These are phyloP conservation scores for Leptogaster cylindrica DNA, from an alignment of 2,888 invertebrate genomes.

Conservation along the genomic window DNA sequence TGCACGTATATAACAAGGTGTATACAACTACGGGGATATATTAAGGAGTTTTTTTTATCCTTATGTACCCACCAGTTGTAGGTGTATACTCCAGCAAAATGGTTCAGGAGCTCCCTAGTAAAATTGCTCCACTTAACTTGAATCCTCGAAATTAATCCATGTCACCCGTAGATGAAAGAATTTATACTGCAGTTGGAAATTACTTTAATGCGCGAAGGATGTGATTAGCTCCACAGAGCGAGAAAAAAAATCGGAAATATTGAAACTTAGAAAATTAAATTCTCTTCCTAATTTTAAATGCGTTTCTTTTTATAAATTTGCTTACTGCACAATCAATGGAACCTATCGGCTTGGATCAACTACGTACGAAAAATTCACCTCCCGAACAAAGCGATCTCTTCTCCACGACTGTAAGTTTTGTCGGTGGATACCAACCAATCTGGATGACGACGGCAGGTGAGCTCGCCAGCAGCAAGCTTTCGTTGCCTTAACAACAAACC, in stretches of 20 bases:
- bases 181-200: neutral
- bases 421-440: constrained; percentile 41
- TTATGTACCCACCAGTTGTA: neutral
- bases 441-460: constrained; percentile 44
- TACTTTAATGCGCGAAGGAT: neutral
- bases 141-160: constrained; percentile 15
- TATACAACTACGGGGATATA: constrained; percentile 1
- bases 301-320: neutral
- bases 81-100: constrained; percentile 23
- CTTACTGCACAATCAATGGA: neutral
- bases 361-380: constrained; percentile 27
- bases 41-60: constrained; percentile 11
- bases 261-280: too few relatives aligned
- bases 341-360: constrained; percentile 10
- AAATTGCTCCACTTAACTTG: constrained; percentile 10
- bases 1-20: neutral
- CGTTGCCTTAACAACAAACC: constrained; percentile 17
- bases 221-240: neutral
- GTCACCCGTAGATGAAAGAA: neutral
- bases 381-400: constrained; percentile 43
- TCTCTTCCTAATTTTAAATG: neutral
- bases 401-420: constrained; percentile 45
- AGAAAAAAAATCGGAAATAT: neutral
- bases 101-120: constrained; percentile 3
- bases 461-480: constrained; percentile 33